These are phyloP conservation scores for Lipophrys pholis DNA, from an alignment of 2,113 vertebrate genomes.

Conservation along the genomic window DNA sequence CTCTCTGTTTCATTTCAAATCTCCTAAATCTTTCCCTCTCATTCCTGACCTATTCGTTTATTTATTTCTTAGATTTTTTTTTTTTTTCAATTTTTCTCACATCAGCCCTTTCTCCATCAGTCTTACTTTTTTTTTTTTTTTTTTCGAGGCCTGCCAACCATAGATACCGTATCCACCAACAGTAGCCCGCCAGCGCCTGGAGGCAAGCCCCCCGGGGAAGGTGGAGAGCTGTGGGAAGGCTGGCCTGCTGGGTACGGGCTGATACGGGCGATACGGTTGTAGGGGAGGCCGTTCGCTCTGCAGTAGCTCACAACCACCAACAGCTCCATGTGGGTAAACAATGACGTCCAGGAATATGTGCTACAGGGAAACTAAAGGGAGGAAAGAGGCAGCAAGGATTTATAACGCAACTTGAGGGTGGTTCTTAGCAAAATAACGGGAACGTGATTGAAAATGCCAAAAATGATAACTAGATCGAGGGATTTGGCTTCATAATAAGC, in stretches of 20 bases:
- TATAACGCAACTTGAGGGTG: no score
- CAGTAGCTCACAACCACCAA: conserved; percentile 64
- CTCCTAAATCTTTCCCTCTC: conserved; percentile 51
- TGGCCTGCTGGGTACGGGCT: conserved; percentile 71
- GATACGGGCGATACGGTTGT: conserved; percentile 72
- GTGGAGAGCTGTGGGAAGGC: no score
- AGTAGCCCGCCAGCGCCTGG: conserved; percentile 77
- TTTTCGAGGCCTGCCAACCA: conserved; percentile 78
- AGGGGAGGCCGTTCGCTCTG: conserved; percentile 38
- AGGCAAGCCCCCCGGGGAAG: conserved; percentile 68
- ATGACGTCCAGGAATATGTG: no score
- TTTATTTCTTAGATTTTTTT: no score
- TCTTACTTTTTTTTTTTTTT: conserved; percentile 80
- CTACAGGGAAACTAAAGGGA: no score
- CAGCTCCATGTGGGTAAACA: conserved; percentile 41
- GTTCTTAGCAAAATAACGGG: no score
- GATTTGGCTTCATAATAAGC: no score
- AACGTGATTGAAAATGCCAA: no score
- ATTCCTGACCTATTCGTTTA: conserved; percentile 14
- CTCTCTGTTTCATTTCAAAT: conserved; percentile 34
- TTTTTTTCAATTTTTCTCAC: conserved; percentile 53
- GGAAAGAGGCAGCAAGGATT: no score
- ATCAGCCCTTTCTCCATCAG: conserved; percentile 75
- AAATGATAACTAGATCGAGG: no score
- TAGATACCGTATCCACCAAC: conserved; percentile 84